phyloP scores from a whole-genome alignment of 2,888 invertebrate species.

The Hoplodrina ambigua region DNA sequence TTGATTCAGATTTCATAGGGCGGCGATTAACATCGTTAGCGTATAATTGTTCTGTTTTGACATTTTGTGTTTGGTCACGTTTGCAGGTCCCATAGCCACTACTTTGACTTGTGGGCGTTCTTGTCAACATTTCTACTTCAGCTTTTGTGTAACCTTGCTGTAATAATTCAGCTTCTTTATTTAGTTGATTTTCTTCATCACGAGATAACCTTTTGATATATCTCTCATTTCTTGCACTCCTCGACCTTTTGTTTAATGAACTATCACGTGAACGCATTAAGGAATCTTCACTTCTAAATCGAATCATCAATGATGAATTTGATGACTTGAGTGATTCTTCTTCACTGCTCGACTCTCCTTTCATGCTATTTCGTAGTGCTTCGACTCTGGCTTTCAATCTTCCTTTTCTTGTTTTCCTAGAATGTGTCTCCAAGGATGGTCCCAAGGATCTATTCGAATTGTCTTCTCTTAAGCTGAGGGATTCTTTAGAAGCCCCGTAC shows the following conservation, averaged over 20 bases:
- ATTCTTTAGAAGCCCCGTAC: conserved; percentile 82
- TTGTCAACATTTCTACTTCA: conserved; percentile 89
- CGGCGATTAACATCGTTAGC: conserved; percentile 79
- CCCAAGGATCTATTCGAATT: conserved; percentile 81
- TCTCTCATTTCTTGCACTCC: conserved; percentile 94
- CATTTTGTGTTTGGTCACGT: conserved; percentile 86
- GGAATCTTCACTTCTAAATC: conserved; percentile 93
- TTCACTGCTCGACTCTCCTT: conserved; percentile 92
- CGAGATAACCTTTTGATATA: conserved; percentile 94
- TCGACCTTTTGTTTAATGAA: conserved; percentile 91
- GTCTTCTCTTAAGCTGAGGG: conserved; percentile 82
- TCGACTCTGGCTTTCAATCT: conserved; percentile 92
- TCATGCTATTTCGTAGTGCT: conserved; percentile 91
- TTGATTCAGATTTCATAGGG: conserved; percentile 86
- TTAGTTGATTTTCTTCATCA: conserved; percentile 91
- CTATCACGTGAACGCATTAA: conserved; percentile 91
- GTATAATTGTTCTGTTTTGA: conserved; percentile 78
- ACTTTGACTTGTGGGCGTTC: conserved; percentile 89
- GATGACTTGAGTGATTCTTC: conserved; percentile 93
- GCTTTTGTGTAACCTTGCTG: conserved; percentile 88
- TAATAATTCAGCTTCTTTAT: conserved; percentile 89
- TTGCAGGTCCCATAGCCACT: conserved; percentile 88
- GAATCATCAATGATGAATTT: conserved; percentile 91
- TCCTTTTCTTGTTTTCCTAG: conserved; percentile 90
- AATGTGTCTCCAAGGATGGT: conserved; percentile 87